A percentile compares a stretch with the other conserved stretches of the same genome.
Evolutionary conservation across 2,888 invertebrate species (phyloP).

Genomic region (Bursaphelenchus okinawaensis): DNA sequence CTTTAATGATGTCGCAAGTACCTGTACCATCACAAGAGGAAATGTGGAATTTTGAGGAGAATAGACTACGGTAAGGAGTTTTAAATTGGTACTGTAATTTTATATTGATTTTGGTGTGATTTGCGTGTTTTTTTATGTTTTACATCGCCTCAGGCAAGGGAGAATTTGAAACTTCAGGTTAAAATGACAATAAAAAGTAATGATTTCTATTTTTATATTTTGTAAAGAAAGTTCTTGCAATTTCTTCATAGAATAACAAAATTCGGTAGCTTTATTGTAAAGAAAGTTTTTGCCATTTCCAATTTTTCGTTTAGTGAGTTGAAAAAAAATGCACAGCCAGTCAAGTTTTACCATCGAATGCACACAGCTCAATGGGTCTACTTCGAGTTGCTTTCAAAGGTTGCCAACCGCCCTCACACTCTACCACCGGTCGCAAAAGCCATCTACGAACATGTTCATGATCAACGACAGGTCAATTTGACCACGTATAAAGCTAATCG

Average conservation of each 20-base stretch:
- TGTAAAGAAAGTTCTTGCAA: too few species aligned
- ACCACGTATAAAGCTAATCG: constrained; percentile 12
- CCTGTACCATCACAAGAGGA: constrained; percentile 8
- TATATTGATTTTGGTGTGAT: too few species aligned
- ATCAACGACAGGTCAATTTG: constrained; percentile 11
- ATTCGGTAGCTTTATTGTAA: too few species aligned
- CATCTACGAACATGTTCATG: constrained; percentile 21
- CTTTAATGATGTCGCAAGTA: constrained; percentile 8
- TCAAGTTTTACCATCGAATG: constrained; percentile 33
- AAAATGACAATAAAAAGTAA: too few species aligned
- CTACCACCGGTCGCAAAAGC: constrained; percentile 17
- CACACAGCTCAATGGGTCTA: constrained; percentile 41
- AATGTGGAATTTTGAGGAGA: constrained; percentile 2
- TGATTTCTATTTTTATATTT: too few species aligned
- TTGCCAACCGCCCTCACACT: constrained; percentile 16
- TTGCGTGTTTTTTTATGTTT: too few species aligned
- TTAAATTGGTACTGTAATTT: too few species aligned
- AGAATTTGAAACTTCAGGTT: too few species aligned
- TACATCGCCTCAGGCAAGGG: too few species aligned
- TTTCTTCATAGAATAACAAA: too few species aligned
- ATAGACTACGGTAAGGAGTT: constrained; percentile 3
- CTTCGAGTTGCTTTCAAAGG: constrained; percentile 28
- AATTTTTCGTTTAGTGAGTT: constrained; percentile 18
- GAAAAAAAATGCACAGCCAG: neutral
- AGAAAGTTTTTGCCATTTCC: too few species aligned